Conservation (phyloP, 2,113 vertebrate genomes). For the Lipophrys pholis region DNA sequence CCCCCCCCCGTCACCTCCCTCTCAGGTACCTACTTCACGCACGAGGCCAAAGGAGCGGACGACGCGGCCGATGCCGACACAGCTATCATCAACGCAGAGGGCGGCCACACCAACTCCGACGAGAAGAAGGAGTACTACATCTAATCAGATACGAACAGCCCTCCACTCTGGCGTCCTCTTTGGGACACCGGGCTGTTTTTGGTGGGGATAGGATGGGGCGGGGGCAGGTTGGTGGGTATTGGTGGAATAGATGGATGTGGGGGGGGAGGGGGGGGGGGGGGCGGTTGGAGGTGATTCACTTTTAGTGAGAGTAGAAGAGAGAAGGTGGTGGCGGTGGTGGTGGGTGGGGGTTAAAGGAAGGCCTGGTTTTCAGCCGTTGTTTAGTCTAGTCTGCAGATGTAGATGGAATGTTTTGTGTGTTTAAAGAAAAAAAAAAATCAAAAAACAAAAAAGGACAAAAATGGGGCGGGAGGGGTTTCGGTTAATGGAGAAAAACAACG, state of each 20-base stretch:
- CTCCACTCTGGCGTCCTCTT: constrained; percentile 84
- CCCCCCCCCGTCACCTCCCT: constrained; percentile 43
- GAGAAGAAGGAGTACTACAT: constrained; percentile 99
- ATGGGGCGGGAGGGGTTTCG: constrained; percentile 43
- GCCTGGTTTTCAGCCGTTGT: constrained; percentile 76
- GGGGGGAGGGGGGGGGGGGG: constrained; percentile 2
- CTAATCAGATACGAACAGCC: constrained; percentile 82
- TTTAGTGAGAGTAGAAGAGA: constrained; percentile 41
- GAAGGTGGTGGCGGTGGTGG: not conserved
- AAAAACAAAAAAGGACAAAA: constrained; percentile 59
- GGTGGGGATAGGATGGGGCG: constrained; percentile 37
- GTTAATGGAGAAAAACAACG: constrained; percentile 16
- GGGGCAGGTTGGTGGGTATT: constrained; percentile 14
- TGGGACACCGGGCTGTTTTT: constrained; percentile 71
- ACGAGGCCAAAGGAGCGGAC: constrained; percentile 99
- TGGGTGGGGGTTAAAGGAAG: constrained; percentile 50
- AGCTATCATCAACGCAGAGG: constrained; percentile 99
- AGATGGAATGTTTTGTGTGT: constrained; percentile 81
- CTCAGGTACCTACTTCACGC: constrained; percentile 98
- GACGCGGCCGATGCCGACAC: constrained; percentile 98
- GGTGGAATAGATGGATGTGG: constrained; percentile 1
- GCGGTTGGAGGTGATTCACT: constrained; percentile 42
- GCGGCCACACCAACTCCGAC: constrained; percentile 97
- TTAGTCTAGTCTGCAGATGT: constrained; percentile 82
- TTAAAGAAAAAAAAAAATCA: constrained; percentile 43